Evolutionary conservation across 2,888 invertebrate species (phyloP), one percentile per base, ranked within the genome.

Genomic region (Drosophila sordidapex): DNA sequence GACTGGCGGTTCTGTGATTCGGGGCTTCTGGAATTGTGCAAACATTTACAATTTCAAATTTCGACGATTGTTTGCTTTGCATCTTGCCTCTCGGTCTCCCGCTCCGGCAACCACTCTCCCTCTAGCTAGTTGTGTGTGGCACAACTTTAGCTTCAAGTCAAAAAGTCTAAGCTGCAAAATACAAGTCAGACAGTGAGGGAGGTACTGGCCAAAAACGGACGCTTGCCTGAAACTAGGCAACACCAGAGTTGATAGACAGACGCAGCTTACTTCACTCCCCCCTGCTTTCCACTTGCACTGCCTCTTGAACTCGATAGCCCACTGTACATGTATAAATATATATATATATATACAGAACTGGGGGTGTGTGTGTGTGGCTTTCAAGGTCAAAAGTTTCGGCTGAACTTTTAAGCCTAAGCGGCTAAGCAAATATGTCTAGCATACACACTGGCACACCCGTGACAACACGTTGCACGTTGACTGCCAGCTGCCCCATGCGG

Each of bases 1-100:
- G 74, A 60, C 58, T 79, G 67, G 72, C 49, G 67, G 70, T 57
- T 70, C 64, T 78, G 67, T 75, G 80, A 70, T 69, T 78, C 58
- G 59, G 59, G 64, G 67, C 62, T 80, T 59, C 80, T 76, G 65
- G 65, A 78, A 71, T 76, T 78, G 76, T 82, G 86, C 81, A 89
- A 90, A 90, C 82, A 89, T 90, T 89, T 84, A 81, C 84, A 89
- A 90, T 84, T 89, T 86, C 83, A 87, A 82, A 89, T 83, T 84
- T 90, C 74, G 62, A 82, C 82, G 81, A 76, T 81, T 88, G 83
- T 88, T 88, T 80, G 75, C 78, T 77, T 56, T 29, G n/a, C n/a
- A 46, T 46, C 25, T 87, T 74, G 60, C 61, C 67, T 51, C 60
- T 66, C 40, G 46, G 43, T 36, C 38, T 15, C 40, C 25, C 15